Base-by-base conservation (phyloP, 2,888 invertebrate species). In the Dexiosoma caninum region DNA sequence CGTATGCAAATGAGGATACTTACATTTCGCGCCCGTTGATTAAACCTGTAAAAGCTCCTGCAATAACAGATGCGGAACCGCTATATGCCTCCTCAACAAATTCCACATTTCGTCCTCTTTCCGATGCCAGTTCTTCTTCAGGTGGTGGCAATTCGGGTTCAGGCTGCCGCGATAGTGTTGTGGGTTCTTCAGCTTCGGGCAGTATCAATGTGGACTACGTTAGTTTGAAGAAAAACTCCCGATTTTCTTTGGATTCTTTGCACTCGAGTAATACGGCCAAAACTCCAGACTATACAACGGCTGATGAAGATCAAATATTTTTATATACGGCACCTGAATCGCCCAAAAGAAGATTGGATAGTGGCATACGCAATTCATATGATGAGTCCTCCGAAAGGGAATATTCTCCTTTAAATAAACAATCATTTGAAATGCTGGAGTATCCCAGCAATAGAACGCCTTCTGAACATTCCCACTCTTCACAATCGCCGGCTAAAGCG, bases 251-350 rank as follows among this genome's bases (percentile, higher is more conserved):
- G 79, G 90, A 90, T 74, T 90, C 90, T 1, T 82, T 90, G 74
- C 90, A 90, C 51, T 90, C 90, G 62, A 90, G 89, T 71, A 86
- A 86, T 44, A 89, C 89, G 6, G 87, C 89, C 55, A 89, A 89
- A 82, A 89, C 90, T 0, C 90, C 90, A 0, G 90, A 89, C 42
- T 90, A 89, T 53, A 85, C 86, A 19, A 87, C 87, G 0, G 86
- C 86, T 21, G 88, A 87, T 72, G 90, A 89, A 78, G 89, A 90
- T 67, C 88, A 86, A 78, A 87, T 89, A 16, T 90, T 89, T 60
- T 83, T 89, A 2, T 90, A 89, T 49, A 89, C 90, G 0, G 89
- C 89, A 2, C 89, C 90, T 6, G 90, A 89, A 16, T 89, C 89
- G 67, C 88, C 89, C 0, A 87, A 88, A 51, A 84, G 87, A 3